A percentile compares a stretch with the other conserved stretches of the same genome.
phyloP scores from a whole-genome alignment of 2,113 vertebrate genomes.

The Campylomormyrus tamandua region DNA sequence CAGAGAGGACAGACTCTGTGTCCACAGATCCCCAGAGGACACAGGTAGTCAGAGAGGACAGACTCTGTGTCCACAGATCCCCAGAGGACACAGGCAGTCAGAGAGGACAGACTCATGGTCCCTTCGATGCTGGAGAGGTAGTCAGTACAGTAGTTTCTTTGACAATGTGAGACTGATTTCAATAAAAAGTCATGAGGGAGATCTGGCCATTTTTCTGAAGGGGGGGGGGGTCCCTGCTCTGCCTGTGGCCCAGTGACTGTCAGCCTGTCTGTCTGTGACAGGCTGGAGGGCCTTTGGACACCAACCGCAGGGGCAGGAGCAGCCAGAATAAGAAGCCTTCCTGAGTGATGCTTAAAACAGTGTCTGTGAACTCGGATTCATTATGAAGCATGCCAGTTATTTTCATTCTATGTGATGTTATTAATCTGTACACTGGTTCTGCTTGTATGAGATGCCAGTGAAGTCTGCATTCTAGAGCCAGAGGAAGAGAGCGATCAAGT shows the following conservation, averaged over 20 bases:
- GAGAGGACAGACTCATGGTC: background rate
- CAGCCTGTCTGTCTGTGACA: background rate
- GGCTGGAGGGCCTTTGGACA: background rate
- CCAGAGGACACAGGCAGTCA: background rate
- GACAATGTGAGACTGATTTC: background rate
- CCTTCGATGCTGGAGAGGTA: background rate
- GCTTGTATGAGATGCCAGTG: background rate
- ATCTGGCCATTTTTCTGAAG: background rate
- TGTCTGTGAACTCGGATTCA: background rate
- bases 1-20: background rate
- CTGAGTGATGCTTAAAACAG: background rate
- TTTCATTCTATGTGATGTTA: background rate
- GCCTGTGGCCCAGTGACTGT: background rate
- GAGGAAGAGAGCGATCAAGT: background rate
- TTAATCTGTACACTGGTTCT: background rate
- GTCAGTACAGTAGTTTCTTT: background rate
- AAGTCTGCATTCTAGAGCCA: background rate
- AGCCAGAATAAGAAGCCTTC: background rate
- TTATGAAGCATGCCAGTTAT: background rate
- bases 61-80: background rate
- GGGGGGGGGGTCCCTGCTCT: background rate
- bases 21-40: background rate
- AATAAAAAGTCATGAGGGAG: background rate
- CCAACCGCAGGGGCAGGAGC: background rate
- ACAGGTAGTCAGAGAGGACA: background rate